These are phyloP conservation scores for Enteromius thamalakanensis DNA, from an alignment of 2,797 vertebrate species.

Conservation along the genomic window DNA sequence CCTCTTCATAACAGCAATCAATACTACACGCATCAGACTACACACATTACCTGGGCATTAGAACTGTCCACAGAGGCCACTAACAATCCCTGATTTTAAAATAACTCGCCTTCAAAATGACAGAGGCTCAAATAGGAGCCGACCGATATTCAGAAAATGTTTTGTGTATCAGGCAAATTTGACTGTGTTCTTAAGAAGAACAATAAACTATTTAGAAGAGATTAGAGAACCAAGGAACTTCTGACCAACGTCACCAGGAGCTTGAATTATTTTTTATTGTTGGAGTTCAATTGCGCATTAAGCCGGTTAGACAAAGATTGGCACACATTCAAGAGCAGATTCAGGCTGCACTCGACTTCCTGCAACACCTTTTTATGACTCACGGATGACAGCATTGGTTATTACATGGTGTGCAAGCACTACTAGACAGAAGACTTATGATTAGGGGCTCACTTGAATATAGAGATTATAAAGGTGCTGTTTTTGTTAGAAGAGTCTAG, in stretches of 20 bases:
- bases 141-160: background rate
- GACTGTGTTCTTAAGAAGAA: constrained; percentile 21
- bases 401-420: constrained; percentile 26
- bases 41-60: constrained; percentile 39
- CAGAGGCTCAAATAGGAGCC: constrained; percentile 3
- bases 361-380: constrained; percentile 26
- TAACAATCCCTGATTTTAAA: constrained; percentile 17
- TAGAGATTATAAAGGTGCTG: constrained; percentile 5
- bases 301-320: constrained; percentile 37
- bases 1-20: constrained; percentile 41
- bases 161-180: constrained; percentile 15
- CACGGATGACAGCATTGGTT: constrained; percentile 6
- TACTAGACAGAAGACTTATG: background rate
- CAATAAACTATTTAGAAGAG: constrained; percentile 42
- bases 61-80: constrained; percentile 34
- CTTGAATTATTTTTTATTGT: constrained; percentile 28
- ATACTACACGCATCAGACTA: constrained; percentile 31
- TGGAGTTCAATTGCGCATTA: background rate
- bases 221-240: constrained; percentile 33
- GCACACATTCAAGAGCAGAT: constrained; percentile 32
- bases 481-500: background rate
- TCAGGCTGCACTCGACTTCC: constrained; percentile 8
- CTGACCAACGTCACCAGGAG: constrained; percentile 33
- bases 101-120: background rate
- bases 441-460: constrained; percentile 9